Evolutionary conservation across 1,140 invertebrate species (phyloP).

Genomic region (Thaumatotibia leucotreta): DNA sequence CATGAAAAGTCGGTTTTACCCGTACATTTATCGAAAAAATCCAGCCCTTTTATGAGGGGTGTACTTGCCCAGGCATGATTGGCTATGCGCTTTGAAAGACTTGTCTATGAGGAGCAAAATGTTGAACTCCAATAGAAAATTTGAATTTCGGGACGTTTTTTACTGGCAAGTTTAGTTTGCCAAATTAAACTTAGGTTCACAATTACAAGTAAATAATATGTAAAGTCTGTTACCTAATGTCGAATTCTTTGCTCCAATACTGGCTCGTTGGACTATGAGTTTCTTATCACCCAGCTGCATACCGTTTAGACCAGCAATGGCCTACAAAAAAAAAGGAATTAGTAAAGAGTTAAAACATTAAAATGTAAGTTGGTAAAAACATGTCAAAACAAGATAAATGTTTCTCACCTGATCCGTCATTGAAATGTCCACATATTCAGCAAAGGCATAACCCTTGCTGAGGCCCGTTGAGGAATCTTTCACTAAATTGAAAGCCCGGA

Average conservation of each 20-base stretch:
- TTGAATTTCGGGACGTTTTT: too few relatives aligned
- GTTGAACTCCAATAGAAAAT: too few relatives aligned
- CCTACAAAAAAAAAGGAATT: conserved; percentile 77
- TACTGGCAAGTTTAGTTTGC: too few relatives aligned
- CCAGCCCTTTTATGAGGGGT: too few relatives aligned
- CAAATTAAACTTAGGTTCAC: too few relatives aligned
- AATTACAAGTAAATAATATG: conserved; percentile 2
- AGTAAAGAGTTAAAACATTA: conserved; percentile 9
- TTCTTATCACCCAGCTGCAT: conserved; percentile 99
- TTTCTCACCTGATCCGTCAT: conserved; percentile 95
- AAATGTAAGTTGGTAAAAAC: too few relatives aligned
- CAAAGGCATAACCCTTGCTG: conserved; percentile 99
- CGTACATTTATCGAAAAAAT: too few relatives aligned
- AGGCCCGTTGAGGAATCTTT: conserved; percentile 98
- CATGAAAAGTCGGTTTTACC: too few relatives aligned
- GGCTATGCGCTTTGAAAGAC: too few relatives aligned
- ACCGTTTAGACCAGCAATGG: conserved; percentile 98
- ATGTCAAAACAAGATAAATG: not conserved
- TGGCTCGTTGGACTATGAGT: conserved; percentile 97
- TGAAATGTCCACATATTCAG: conserved; percentile 97
- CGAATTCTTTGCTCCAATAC: conserved; percentile 96
- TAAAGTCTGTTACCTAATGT: conserved; percentile 77
- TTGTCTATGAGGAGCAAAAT: too few relatives aligned
- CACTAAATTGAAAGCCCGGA: conserved; percentile 98
- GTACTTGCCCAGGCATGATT: too few relatives aligned